These are phyloP conservation scores for Subacronicta megacephala DNA, from an alignment of 2,888 invertebrate species.

Conservation along the genomic window DNA sequence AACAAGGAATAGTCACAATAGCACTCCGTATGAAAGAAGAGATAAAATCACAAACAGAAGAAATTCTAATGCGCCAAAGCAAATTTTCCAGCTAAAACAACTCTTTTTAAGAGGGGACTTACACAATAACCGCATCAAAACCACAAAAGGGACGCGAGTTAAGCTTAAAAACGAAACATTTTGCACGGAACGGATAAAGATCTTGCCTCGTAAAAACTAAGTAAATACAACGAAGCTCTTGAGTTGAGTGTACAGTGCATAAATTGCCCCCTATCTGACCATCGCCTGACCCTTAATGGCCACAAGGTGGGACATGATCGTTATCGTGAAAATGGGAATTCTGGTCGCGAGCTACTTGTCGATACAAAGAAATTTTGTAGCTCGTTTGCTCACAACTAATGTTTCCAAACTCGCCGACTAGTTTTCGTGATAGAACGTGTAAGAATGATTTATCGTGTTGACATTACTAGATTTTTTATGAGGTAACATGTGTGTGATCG, in stretches of 20 bases:
- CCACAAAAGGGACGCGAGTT: constrained; percentile 50
- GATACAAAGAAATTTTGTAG: constrained; percentile 81
- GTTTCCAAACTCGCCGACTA: constrained; percentile 62
- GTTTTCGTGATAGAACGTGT: constrained; percentile 53
- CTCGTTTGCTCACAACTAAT: constrained; percentile 74
- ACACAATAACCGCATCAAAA: constrained; percentile 53
- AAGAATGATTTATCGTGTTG: constrained; percentile 62
- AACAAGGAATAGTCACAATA: constrained; percentile 6
- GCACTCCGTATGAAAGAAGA: constrained; percentile 8
- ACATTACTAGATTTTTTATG: constrained; percentile 49
- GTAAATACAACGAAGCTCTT: constrained; percentile 78
- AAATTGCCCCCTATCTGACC: constrained; percentile 84
- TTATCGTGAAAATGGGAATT: constrained; percentile 84
- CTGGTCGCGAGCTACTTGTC: constrained; percentile 77
- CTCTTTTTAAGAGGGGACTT: constrained; percentile 37
- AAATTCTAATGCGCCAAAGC: constrained; percentile 21
- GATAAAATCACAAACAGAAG: constrained; percentile 15
- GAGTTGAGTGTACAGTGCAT: constrained; percentile 85
- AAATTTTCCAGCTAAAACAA: constrained; percentile 31
- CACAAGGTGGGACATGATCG: constrained; percentile 84
- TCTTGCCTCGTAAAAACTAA: constrained; percentile 78
- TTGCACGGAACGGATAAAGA: constrained; percentile 77
- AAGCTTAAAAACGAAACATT: constrained; percentile 67
- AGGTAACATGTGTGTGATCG: constrained; percentile 30
- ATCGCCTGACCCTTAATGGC: constrained; percentile 87